Conservation (phyloP, 2,888 invertebrate genomes). For the Nasonovia ribisnigri region DNA sequence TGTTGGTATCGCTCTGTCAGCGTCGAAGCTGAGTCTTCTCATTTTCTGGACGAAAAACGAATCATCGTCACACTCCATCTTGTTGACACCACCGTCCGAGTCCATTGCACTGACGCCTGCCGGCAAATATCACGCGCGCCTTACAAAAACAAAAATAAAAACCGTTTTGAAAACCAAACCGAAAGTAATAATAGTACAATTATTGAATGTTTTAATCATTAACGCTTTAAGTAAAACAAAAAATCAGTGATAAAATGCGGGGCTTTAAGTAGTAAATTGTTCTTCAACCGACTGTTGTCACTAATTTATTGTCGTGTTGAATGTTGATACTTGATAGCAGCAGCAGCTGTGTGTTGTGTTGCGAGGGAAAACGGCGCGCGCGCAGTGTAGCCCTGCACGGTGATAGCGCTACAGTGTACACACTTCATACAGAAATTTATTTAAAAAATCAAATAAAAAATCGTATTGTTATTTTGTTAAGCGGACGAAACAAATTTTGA, state of each 20-base stretch:
- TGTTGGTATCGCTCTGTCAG: neutral
- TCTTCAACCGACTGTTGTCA: conserved; percentile 35
- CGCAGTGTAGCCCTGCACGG: conserved; percentile 37
- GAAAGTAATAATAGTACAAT: neutral
- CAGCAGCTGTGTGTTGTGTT: neutral
- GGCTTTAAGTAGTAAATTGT: no score
- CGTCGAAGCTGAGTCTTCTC: conserved; percentile 57
- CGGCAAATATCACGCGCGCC: conserved; percentile 15
- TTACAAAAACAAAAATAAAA: conserved; percentile 28
- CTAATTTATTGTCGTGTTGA: neutral
- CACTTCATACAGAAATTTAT: conserved; percentile 43
- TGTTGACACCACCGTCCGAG: neutral
- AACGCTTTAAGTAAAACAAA: neutral
- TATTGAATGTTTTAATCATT: neutral
- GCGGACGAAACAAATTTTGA: neutral
- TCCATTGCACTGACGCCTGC: conserved; percentile 30
- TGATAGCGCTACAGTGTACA: conserved; percentile 5
- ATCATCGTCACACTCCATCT: conserved; percentile 54
- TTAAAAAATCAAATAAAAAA: conserved; percentile 32
- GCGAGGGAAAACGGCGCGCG: conserved; percentile 56
- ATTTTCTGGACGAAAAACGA: conserved; percentile 51
- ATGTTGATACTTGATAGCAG: neutral
- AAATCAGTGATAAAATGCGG: neutral
- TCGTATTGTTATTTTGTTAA: neutral
- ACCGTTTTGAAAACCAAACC: neutral